Conservation (phyloP, 1,140 invertebrate species). For the Lepidurus apus region DNA sequence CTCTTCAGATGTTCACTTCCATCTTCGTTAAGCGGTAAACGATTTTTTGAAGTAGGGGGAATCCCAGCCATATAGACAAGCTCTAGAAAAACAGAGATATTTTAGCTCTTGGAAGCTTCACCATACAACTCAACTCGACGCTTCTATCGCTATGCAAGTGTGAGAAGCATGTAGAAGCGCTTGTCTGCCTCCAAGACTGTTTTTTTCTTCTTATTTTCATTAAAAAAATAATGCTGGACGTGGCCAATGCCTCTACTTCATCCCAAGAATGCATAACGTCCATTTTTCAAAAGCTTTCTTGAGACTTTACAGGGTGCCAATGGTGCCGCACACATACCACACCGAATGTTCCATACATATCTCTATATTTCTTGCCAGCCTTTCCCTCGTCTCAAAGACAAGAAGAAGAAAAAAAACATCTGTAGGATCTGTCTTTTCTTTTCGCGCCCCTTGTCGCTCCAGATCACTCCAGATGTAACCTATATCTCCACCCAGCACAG, state of each 20-base stretch:
- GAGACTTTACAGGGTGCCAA: neutral
- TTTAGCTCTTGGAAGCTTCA: neutral
- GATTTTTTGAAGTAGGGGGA: neutral
- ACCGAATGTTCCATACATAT: neutral
- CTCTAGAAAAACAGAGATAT: conserved; percentile 6
- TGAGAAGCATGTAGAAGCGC: conserved; percentile 12
- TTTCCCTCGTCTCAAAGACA: neutral
- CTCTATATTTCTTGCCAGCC: neutral
- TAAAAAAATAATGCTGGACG: neutral
- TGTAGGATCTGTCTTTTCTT: neutral
- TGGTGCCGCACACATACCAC: neutral
- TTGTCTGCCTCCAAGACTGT: neutral
- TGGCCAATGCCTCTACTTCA: neutral
- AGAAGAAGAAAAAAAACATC: neutral
- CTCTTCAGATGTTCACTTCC: neutral
- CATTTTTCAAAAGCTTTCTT: neutral
- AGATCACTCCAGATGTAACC: neutral
- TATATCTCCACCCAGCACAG: neutral
- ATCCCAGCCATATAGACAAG: neutral
- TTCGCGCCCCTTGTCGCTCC: neutral
- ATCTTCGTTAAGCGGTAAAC: neutral
- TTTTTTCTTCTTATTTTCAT: neutral
- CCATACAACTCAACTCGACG: neutral
- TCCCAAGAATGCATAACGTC: neutral
- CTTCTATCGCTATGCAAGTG: neutral